Base-by-base conservation (phyloP, 1,140 invertebrate genomes). In the Apis dorsata region DNA sequence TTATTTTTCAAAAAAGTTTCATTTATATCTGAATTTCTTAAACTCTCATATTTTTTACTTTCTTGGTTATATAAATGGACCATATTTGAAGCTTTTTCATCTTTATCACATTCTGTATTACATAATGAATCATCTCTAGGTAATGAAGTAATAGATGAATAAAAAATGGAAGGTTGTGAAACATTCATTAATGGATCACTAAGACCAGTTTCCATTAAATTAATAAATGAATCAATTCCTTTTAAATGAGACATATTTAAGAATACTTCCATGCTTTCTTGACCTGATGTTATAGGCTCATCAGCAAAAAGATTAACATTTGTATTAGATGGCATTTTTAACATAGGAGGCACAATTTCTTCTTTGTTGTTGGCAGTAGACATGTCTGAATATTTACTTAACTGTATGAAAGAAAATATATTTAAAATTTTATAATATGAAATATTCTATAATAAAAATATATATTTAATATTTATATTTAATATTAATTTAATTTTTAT, bases 251-350 rank as follows among this genome's bases (percentile, higher is more conserved):
- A 91, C 74, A 93, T 86, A 62, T 93, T 92, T 21, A 93, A 55
- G 34, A 94, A 93, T 11, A 90, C 85, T 81, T 93, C 93, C 80
- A 94, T 90, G 81, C 92, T 93, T 74, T 91, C 90, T 49, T 92
- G 91, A n/a, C 91, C 92, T 13, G 83, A 88, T 55, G 77, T 75
- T 60, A 62, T 19, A 8, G 57, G 74, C 53, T 89, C 85, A 13
- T 86, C 84, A 10, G 86, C 74, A 60, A 85, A 70, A 15, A 85
- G 44, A n/a, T 75, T 84, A 62, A 73, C 71, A 17, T 84, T 57
- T 11, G 83, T 49, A 60, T 59, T 79, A 34, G 74, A 49, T 34
- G 84, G 73, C 72, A 87, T 84, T 72, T 89, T 88, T 24, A 92
- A 51, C 87, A 92, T 91, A 59, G 83, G 73, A 72, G 90, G 91